Percentiles rank a stretch among this genome's conserved stretches.
Conservation (phyloP, 1,140 invertebrate species). For the Hydropsyche tenuis region DNA sequence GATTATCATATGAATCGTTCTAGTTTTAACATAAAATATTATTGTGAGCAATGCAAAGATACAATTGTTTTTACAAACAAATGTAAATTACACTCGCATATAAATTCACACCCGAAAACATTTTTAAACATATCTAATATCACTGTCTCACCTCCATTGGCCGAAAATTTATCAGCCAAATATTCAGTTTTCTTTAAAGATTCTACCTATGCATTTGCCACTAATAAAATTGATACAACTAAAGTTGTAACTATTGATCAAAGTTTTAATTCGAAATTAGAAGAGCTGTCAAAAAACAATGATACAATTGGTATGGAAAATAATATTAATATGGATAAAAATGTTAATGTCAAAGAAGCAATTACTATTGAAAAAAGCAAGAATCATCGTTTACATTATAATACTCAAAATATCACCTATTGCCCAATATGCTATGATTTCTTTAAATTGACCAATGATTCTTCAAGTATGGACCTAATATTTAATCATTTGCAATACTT, state of each 20-base stretch:
- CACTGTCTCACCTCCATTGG: background rate
- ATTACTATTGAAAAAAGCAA: no score
- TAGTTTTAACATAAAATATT: conserved; percentile 56
- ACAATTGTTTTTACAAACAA: conserved; percentile 55
- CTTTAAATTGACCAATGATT: background rate
- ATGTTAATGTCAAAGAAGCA: no score
- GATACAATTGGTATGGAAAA: no score
- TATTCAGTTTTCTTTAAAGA: background rate
- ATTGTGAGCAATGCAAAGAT: conserved; percentile 55
- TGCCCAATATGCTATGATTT: background rate
- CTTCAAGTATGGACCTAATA: no score
- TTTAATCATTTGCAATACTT: conserved; percentile 43
- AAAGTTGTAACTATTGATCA: background rate
- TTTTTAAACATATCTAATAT: conserved; percentile 55
- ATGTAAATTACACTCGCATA: conserved; percentile 58
- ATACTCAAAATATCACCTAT: no score
- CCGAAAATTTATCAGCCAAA: background rate
- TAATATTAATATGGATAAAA: no score
- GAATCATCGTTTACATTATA: no score
- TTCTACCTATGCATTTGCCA: background rate
- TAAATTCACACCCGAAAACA: conserved; percentile 58
- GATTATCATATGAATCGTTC: conserved; percentile 57
- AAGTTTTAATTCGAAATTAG: no score
- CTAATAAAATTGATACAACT: background rate
- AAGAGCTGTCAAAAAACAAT: no score